Evolutionary conservation across 2,113 vertebrate genomes (phyloP), one percentile per base, ranked within the genome.

Genomic region (Charina bottae): DNA sequence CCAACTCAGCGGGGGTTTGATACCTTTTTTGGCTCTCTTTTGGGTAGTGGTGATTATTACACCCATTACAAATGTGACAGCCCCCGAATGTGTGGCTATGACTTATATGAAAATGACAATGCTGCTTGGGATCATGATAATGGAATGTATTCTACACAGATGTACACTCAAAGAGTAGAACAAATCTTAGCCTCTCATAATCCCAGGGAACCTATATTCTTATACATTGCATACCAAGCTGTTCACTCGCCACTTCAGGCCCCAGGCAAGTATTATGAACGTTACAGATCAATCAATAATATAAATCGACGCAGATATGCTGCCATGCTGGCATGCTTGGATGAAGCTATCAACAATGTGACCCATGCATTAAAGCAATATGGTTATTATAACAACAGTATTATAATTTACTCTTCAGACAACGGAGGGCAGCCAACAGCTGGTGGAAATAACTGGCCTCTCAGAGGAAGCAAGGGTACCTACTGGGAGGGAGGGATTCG

Each of bases 401-500:
- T 99, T 37, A 97, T 99, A 93, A 98, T 99, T 88, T 99, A 99
- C 95, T 99, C 99, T 6, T 99, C 99, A 0, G 99, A 99, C 93
- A 99, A 99, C 0, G 99, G 99, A 0, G 99, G 99, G 28, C 99
- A 99, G 94, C 99, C 99, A 0, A 96, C 98, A 89, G 98, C 98
- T 0, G 99, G 99, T 85, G 99, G 98, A 85, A 99, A 98, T 95
- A 99, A 99, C 94, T 99, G 99, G 99, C 99, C 99, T 12, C 97
- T 99, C 15, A 97, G 99, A 95, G 99, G 99, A 1, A 98, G 98
- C 95, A 99, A 99, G 95, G 99, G 99, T 62, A 98, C 98, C 0
- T 99, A 99, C 17, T 99, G 99, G 99, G 99, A 99, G 93, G 99
- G 99, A 1, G 99, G 99, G 0, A 98, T 99, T 91, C 97, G 98